These are phyloP conservation scores for Acrobasis consociella DNA, from an alignment of 2,888 invertebrate genomes.

Conservation along the genomic window DNA sequence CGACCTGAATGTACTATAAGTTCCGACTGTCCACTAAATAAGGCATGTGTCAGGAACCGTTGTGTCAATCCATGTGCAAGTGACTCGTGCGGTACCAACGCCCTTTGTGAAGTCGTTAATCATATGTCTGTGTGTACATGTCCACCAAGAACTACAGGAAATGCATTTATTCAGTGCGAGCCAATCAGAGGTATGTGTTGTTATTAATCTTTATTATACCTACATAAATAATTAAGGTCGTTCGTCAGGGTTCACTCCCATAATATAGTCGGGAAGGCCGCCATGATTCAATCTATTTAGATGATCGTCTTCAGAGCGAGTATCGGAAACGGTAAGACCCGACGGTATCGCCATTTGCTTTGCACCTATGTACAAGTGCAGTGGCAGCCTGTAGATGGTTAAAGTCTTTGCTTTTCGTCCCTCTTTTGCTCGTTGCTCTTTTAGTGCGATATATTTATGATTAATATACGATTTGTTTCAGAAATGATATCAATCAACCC, in stretches of 20 bases:
- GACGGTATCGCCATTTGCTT: no score
- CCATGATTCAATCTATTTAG: no score
- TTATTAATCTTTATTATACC: no score
- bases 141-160: conserved; percentile 86
- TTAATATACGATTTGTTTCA: conserved; percentile 40
- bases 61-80: conserved; percentile 87
- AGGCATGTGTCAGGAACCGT: conserved; percentile 87
- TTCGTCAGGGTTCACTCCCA: no score
- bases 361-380: no score
- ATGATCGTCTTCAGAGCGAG: no score
- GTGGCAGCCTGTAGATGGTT: no score
- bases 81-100: conserved; percentile 89
- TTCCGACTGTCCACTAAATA: conserved; percentile 86
- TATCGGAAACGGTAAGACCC: no score
- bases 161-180: conserved; percentile 87
- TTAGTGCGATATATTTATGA: neutral
- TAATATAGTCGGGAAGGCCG: no score
- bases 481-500: conserved; percentile 73
- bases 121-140: conserved; percentile 91
- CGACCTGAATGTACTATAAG: conserved; percentile 89
- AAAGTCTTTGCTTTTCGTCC: no score
- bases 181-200: conserved; percentile 44
- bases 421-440: no score
- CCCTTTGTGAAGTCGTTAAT: conserved; percentile 87
- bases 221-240: no score